Conservation (phyloP, 2,113 vertebrate species). For the Heterochromis multidens region DNA sequence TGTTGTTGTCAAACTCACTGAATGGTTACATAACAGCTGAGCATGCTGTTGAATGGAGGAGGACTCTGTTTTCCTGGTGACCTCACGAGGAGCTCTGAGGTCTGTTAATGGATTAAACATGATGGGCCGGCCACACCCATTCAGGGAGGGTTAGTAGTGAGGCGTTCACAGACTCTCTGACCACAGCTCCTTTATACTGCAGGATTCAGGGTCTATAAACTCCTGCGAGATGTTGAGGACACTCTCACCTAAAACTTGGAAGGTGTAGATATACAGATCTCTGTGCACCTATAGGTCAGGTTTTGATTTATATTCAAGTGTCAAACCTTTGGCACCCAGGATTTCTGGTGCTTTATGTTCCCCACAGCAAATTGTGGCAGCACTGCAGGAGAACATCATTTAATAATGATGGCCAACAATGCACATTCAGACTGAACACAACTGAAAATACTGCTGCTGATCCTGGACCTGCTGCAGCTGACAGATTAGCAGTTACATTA, state of each 20-base stretch:
- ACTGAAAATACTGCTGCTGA: no score
- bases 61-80: neutral
- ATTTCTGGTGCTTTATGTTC: no score
- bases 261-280: neutral
- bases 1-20: slow-evolving; percentile 6
- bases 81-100: neutral
- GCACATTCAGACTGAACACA: no score
- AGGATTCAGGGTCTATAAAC: no score
- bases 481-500: no score
- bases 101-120: neutral
- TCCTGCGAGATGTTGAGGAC: no score
- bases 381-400: no score
- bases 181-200: neutral
- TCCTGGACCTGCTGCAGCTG: no score
- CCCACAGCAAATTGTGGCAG: no score
- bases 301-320: neutral
- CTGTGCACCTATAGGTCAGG: neutral
- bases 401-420: no score
- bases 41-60: neutral
- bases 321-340: no score
- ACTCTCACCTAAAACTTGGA: neutral
- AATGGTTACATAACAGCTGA: slow-evolving; percentile 20
- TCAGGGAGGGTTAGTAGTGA: neutral
- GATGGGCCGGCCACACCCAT: neutral
- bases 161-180: neutral